phyloP scores from a whole-genome alignment of 1,140 invertebrate species.

The Drosophila rhopaloa region DNA sequence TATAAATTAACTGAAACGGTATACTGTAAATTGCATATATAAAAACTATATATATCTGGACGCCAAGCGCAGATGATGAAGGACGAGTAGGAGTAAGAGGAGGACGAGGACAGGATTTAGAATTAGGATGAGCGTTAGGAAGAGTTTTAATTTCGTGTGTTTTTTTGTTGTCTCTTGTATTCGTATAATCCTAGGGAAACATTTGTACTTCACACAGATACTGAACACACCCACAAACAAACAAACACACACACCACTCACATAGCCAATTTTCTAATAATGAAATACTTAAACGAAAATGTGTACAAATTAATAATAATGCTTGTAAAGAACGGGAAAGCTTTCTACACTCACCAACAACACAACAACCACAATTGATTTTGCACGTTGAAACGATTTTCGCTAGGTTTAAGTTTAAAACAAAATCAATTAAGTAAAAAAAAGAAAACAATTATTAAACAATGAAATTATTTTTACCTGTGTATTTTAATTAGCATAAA shows the following conservation, averaged over 20 bases:
- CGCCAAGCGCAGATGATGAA: conserved; percentile 72
- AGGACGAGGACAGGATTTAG: conserved; percentile 43
- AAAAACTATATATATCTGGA: conserved; percentile 68
- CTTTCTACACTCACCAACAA: conserved; percentile 70
- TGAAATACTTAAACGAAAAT: conserved; percentile 78
- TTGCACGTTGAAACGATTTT: conserved; percentile 68
- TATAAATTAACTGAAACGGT: conserved; percentile 63
- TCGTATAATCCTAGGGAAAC: conserved; percentile 40
- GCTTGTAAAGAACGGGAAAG: conserved; percentile 64
- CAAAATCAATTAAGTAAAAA: conserved; percentile 39
- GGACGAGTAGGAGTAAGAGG: conserved; percentile 7
- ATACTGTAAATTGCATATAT: conserved; percentile 73
- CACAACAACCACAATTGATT: conserved; percentile 55
- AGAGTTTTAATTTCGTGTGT: conserved; percentile 50
- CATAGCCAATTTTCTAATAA: conserved; percentile 79
- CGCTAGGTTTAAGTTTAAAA: conserved; percentile 69
- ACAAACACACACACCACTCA: conserved; percentile 48
- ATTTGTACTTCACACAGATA: conserved; percentile 61
- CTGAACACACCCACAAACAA: conserved; percentile 19
- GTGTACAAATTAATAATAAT: conserved; percentile 78
- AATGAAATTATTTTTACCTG: conserved; percentile 83
- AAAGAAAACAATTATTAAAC: conserved; percentile 69
- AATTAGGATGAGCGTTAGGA: conserved; percentile 63
- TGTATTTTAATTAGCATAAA: conserved; percentile 82
- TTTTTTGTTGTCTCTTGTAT: conserved; percentile 52